These are phyloP conservation scores for Aradophagus sp. DNA, from an alignment of 1,140 invertebrate species.

Conservation along the genomic window DNA sequence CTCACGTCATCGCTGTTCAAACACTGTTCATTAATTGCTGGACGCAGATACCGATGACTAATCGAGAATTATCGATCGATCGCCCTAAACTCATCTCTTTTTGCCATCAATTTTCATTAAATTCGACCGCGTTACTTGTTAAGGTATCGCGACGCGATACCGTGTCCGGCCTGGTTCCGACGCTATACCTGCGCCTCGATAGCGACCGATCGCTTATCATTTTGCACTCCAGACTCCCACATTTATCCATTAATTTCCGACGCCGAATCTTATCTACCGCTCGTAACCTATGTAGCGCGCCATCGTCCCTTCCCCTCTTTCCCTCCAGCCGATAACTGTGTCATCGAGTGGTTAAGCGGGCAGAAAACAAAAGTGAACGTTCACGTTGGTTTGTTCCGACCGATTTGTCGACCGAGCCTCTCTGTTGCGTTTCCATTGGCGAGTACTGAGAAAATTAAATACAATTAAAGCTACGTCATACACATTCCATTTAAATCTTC, in stretches of 20 bases:
- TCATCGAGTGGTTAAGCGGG: no score
- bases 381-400: no score
- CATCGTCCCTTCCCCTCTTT: no score
- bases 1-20: constrained; percentile 27
- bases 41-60: constrained; percentile 32
- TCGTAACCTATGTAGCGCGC: constrained; percentile 20
- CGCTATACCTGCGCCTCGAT: constrained; percentile 31
- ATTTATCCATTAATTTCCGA: constrained; percentile 56
- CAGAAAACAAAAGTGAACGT: no score
- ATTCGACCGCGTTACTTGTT: constrained; percentile 32
- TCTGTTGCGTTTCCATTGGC: no score
- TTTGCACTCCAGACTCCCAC: constrained; percentile 58
- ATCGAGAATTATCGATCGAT: constrained; percentile 35
- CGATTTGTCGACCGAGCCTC: no score
- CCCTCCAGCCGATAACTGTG: no score
- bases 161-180: constrained; percentile 14
- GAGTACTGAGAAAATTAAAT: no score
- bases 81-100: constrained; percentile 4
- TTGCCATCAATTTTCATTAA: constrained; percentile 46
- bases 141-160: constrained; percentile 26
- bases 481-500: no score
- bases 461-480: no score
- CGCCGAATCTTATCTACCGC: constrained; percentile 57
- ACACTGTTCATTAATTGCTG: constrained; percentile 25
- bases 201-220: constrained; percentile 40